These are phyloP conservation scores for Hippocampus abdominalis DNA, from an alignment of 2,113 vertebrate species.

Conservation along the genomic window DNA sequence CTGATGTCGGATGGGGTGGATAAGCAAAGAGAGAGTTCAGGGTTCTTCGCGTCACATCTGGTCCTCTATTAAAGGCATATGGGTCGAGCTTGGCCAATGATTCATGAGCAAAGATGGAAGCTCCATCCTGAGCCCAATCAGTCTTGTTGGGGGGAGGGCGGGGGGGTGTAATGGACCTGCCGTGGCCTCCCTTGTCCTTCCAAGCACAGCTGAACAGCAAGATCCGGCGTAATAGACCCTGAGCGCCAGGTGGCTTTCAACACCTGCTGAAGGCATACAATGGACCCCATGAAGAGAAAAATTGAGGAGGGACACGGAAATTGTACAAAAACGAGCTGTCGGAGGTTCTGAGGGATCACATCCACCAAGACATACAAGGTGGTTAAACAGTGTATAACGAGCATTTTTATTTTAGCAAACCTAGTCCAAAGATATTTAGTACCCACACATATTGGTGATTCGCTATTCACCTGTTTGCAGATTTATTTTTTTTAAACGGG, in stretches of 20 bases:
- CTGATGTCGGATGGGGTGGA: slow-evolving; percentile 38
- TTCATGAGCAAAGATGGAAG: slow-evolving; percentile 53
- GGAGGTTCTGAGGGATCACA: slow-evolving; percentile 7
- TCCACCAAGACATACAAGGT: slow-evolving; percentile 8
- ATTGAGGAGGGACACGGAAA: slow-evolving; percentile 12
- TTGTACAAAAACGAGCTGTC: slow-evolving; percentile 3
- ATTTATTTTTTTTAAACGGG: too few relatives aligned
- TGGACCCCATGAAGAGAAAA: slow-evolving; percentile 32
- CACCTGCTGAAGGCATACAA: slow-evolving; percentile 59
- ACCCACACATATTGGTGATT: neutral
- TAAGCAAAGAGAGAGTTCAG: slow-evolving; percentile 39
- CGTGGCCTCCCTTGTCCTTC: slow-evolving; percentile 58
- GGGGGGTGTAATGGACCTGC: slow-evolving; percentile 72
- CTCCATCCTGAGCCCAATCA: slow-evolving; percentile 67
- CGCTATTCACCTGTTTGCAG: too few relatives aligned
- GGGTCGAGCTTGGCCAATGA: slow-evolving; percentile 53
- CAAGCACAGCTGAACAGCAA: slow-evolving; percentile 48
- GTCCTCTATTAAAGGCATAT: slow-evolving; percentile 77
- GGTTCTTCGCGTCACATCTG: slow-evolving; percentile 70
- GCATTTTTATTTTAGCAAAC: neutral
- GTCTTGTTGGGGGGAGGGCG: slow-evolving; percentile 72
- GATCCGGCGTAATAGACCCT: slow-evolving; percentile 52
- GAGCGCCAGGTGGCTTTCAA: slow-evolving; percentile 69
- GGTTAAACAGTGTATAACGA: slow-evolving; percentile 1
- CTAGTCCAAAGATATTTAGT: neutral